Percentiles rank a stretch among this genome's conserved stretches.
These are phyloP conservation scores for Mycalesis mineus DNA, from an alignment of 2,888 invertebrate species.

Conservation along the genomic window DNA sequence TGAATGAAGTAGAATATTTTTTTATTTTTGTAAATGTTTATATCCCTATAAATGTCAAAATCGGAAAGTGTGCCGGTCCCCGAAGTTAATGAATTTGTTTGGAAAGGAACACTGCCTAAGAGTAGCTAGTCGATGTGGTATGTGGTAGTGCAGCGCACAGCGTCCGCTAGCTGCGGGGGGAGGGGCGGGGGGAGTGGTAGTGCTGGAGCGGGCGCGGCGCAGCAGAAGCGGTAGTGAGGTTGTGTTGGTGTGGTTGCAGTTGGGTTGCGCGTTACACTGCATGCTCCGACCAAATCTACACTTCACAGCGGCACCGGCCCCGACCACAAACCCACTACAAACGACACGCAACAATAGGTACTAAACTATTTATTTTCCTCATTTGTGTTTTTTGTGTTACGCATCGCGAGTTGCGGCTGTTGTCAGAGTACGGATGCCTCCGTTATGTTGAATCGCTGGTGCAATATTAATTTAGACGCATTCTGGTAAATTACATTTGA, in stretches of 20 bases:
- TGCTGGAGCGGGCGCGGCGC: constrained; percentile 33
- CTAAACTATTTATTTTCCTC: constrained; percentile 66
- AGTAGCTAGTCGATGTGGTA: constrained; percentile 32
- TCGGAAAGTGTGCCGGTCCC: constrained; percentile 26
- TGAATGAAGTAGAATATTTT: constrained; percentile 37
- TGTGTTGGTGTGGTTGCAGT: constrained; percentile 87
- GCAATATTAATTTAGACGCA: constrained; percentile 58
- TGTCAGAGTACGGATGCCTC: constrained; percentile 62
- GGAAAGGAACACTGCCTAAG: constrained; percentile 48
- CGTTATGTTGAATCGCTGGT: constrained; percentile 58
- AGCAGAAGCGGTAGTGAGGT: constrained; percentile 64
- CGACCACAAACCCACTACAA: constrained; percentile 76
- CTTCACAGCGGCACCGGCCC: constrained; percentile 77
- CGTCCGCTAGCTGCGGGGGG: constrained; percentile 29
- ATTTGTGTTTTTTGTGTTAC: constrained; percentile 75
- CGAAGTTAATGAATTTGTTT: constrained; percentile 69
- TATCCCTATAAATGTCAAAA: neutral
- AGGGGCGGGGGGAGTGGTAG: constrained; percentile 51
- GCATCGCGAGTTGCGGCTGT: constrained; percentile 70
- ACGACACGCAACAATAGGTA: constrained; percentile 78
- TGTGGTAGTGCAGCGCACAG: constrained; percentile 13
- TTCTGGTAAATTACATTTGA: constrained; percentile 52
- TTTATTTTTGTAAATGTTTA: constrained; percentile 34
- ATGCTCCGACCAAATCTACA: constrained; percentile 85
- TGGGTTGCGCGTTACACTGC: constrained; percentile 93